Base-by-base conservation (phyloP, 2,113 vertebrate species). In the Callopanchax toddi region DNA sequence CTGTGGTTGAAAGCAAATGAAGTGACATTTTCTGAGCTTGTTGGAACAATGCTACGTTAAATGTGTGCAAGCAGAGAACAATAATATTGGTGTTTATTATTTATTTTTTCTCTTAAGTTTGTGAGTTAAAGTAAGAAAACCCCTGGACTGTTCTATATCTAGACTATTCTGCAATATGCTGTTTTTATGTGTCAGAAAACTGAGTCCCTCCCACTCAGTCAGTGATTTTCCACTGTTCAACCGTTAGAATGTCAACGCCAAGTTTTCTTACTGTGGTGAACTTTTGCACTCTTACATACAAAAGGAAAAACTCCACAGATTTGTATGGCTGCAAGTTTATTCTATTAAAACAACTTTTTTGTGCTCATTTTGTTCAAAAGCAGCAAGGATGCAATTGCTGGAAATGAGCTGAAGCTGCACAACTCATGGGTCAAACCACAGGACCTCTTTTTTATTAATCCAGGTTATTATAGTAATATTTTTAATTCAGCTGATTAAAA, bases 391-490 rank as follows among this genome's bases (percentile, higher is more conserved):
- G 3, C 51, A 58, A 21, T 21, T 58, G 25, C 20, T 26, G 43
- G 15, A 26, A 58, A 53, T 52, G 15, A 23, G 29, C 63, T 37
- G 2, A 62, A 1, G 3, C 39, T 23, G 21, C 21, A 9, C 22
- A 46, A n/a, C n/a, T n/a, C n/a, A n/a, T n/a, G n/a, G n/a, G n/a
- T n/a, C n/a, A n/a, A n/a, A n/a, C n/a, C n/a, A n/a, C n/a, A n/a
- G n/a, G 17, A 18, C 13, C 49, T 26, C 42, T 22, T 11, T 54
- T 52, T 46, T 5, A 29, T 11, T 56, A 43, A n/a, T 49, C 50
- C 48, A 49, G 18, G 62, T 62, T 74, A 36, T 66, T 74, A 34
- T 48, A 52, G 22, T 21, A 11, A 62, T 43, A 20, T 56, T 60
- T 32, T 37, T 32, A 61, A 66, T 65, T 34, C 34, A 64, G 17